phyloP scores from a whole-genome alignment of 2,888 invertebrate genomes.

The Dicyrtoma fusca region DNA sequence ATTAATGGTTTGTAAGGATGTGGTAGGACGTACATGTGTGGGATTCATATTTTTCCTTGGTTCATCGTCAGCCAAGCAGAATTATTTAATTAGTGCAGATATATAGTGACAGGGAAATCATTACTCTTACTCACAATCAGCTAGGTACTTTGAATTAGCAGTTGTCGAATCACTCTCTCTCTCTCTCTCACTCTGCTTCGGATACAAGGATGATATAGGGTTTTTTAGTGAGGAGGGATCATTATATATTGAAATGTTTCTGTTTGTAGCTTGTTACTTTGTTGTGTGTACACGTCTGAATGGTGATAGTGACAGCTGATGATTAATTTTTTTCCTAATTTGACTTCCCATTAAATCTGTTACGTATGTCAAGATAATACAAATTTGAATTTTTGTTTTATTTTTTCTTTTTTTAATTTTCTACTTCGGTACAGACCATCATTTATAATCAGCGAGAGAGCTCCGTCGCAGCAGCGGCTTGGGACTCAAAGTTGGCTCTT shows the following conservation, averaged over 20 bases:
- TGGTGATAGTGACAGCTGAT: conserved; percentile 3
- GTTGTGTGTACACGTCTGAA: background rate
- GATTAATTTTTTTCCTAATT: conserved; percentile 26
- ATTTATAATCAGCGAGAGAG: too few species aligned
- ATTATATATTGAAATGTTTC: background rate
- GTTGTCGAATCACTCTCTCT: too few species aligned
- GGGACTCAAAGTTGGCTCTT: too few species aligned
- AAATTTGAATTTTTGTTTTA: too few species aligned
- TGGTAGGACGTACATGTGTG: too few species aligned
- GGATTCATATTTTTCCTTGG: background rate
- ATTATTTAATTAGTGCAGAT: conserved; percentile 11
- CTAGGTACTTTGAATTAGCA: too few species aligned
- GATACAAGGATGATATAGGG: background rate
- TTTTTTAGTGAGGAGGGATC: background rate
- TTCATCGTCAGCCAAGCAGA: conserved; percentile 2
- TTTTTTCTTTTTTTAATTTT: too few species aligned
- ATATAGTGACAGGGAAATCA: conserved; percentile 15
- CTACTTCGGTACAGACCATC: too few species aligned
- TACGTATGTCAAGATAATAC: conserved; percentile 16
- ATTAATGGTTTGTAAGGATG: too few species aligned
- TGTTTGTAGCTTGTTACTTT: background rate
- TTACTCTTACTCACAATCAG: background rate
- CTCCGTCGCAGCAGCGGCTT: too few species aligned
- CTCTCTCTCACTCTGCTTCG: too few species aligned
- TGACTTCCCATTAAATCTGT: background rate